Base-by-base conservation (phyloP, 2,888 invertebrate genomes). In the Oscheius myriophilus region DNA sequence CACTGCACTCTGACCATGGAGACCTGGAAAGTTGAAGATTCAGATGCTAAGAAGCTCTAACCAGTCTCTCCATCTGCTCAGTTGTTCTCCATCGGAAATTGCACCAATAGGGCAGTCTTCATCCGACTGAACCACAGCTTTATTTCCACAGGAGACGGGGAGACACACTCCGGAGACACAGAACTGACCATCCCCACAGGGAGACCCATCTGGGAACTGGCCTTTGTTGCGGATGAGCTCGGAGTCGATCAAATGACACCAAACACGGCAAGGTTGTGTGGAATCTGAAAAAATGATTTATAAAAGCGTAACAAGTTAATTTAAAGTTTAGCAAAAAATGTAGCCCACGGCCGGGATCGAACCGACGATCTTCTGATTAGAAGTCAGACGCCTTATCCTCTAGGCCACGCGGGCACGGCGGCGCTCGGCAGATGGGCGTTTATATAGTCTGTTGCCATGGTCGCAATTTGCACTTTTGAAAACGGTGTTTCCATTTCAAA, bases 141-240 rank as follows among this genome's bases (percentile, higher is more conserved):
- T 76, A 33, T 78, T 75, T 25, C 78, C 72, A 68, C 84, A 84
- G 39, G 73, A 66, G 12, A 84, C 70, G 12, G 46, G 66, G 72
- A 82, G 66, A 73, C 86, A 86, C 14, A 73, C 71, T 2, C 86
- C 86, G 25, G 82, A 78, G 33, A 86, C 84, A 70, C 86, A 86
- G 63, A 79, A 85, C 23, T 79, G 72, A 23, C 75, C 78, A 41
- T 68, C 69, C 0, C 84, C 86, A 64, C 86, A 86, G 0, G 86
- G 84, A 1, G 86, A 82, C 6, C 86, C 86, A 53, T 87, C 86
- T 0, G 86, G 86, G 61, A 84, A 86, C 25, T 84, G 82, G 0
- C 84, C 86, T 64, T 86, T 86, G 76, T 86, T 86, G 53, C 86
- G 72, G 67, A 86, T 87, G 3, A 86, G 61, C 57, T 86, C 84